These are phyloP conservation scores for Odontocolon sp. DNA, from an alignment of 2,888 invertebrate genomes.

Conservation along the genomic window DNA sequence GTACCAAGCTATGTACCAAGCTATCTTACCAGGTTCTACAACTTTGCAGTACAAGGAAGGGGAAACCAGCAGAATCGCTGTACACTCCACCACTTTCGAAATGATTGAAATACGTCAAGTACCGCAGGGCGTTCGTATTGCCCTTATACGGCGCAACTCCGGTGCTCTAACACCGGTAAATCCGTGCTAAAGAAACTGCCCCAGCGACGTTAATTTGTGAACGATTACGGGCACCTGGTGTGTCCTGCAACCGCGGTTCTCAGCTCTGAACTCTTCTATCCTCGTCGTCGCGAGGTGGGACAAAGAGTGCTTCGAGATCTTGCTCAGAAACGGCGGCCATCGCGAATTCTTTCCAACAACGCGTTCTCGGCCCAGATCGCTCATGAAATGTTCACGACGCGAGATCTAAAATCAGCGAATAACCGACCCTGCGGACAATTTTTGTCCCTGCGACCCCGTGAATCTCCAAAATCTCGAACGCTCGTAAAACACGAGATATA, in stretches of 20 bases:
- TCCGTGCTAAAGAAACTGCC: slow-evolving; percentile 75
- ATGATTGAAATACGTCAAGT: slow-evolving; percentile 74
- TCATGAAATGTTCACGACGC: slow-evolving; percentile 45
- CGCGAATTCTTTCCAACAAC: slow-evolving; percentile 72
- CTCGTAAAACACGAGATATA: slow-evolving; percentile 21
- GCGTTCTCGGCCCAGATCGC: slow-evolving; percentile 39
- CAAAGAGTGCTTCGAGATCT: slow-evolving; percentile 67
- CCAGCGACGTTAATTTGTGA: slow-evolving; percentile 79
- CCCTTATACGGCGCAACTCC: slow-evolving; percentile 70
- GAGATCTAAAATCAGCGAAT: slow-evolving; percentile 23
- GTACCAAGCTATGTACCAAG: too few relatives aligned
- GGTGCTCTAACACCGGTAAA: slow-evolving; percentile 67
- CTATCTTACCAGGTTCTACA: too few relatives aligned
- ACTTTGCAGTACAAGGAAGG: neutral
- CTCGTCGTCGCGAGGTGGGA: slow-evolving; percentile 61
- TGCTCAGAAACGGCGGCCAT: slow-evolving; percentile 68
- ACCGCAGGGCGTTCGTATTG: slow-evolving; percentile 68
- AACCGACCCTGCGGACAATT: slow-evolving; percentile 10
- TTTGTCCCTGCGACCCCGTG: slow-evolving; percentile 27
- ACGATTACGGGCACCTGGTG: slow-evolving; percentile 79
- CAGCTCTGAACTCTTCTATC: slow-evolving; percentile 45
- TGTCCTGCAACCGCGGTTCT: slow-evolving; percentile 60
- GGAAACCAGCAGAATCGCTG: neutral
- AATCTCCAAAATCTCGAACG: slow-evolving; percentile 1
- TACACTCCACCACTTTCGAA: slow-evolving; percentile 53